Evolutionary conservation across 2,888 invertebrate species (phyloP).

Genomic region (Parnassius orleans): DNA sequence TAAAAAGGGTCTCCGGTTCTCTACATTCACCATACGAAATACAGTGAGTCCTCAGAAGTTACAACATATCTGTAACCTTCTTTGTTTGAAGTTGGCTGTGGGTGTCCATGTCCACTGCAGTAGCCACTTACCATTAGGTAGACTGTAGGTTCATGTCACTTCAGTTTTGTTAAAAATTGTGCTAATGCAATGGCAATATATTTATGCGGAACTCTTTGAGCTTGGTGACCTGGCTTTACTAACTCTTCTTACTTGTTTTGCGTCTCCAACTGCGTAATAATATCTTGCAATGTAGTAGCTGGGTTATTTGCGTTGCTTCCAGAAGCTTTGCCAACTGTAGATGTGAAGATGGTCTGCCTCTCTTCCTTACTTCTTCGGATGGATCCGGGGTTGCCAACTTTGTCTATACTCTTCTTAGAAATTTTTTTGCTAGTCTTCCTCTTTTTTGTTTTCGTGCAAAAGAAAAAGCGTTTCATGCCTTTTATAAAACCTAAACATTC

Average conservation of each 20-base stretch:
- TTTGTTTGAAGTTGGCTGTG: too few relatives aligned
- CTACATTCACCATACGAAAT: too few relatives aligned
- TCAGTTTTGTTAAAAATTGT: too few relatives aligned
- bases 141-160: too few relatives aligned
- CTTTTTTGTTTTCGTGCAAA: slow-evolving; percentile 69
- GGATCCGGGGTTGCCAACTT: slow-evolving; percentile 37
- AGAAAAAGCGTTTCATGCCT: slow-evolving; percentile 69
- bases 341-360: slow-evolving; percentile 63
- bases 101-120: too few relatives aligned
- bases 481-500: slow-evolving; percentile 71
- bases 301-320: slow-evolving; percentile 74
- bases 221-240: too few relatives aligned
- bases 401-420: slow-evolving; percentile 43
- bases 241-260: slow-evolving; percentile 77
- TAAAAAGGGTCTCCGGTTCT: too few relatives aligned
- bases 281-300: slow-evolving; percentile 83
- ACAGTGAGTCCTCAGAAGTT: too few relatives aligned
- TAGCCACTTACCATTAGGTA: too few relatives aligned
- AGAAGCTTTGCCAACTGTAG: slow-evolving; percentile 71
- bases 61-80: too few relatives aligned
- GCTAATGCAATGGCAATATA: too few relatives aligned
- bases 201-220: too few relatives aligned
- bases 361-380: slow-evolving; percentile 44
- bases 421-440: slow-evolving; percentile 47
- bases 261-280: slow-evolving; percentile 86